Evolutionary conservation across 2,797 vertebrate species (phyloP).

Genomic region (Protonibea diacanthus): DNA sequence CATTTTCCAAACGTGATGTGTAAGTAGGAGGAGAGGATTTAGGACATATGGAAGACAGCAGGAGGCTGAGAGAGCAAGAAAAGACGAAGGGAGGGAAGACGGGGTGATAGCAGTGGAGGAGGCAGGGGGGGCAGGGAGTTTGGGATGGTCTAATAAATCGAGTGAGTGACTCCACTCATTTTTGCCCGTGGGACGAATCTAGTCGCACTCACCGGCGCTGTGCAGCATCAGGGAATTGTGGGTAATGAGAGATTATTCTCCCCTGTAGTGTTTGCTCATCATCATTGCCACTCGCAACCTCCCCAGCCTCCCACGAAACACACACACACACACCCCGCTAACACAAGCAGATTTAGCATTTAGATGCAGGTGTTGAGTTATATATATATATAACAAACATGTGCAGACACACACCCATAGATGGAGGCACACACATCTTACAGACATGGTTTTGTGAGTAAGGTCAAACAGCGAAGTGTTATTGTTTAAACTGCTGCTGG

Average conservation of each 20-base stretch:
- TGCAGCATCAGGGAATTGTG: slow-evolving; percentile 76
- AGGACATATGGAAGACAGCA: slow-evolving; percentile 72
- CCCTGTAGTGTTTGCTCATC: slow-evolving; percentile 84
- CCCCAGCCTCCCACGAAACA: slow-evolving; percentile 45
- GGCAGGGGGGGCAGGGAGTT: slow-evolving; percentile 61
- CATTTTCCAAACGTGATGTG: slow-evolving; percentile 23
- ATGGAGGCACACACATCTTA: slow-evolving; percentile 1
- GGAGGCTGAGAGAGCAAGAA: slow-evolving; percentile 46
- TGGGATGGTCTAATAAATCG: slow-evolving; percentile 83
- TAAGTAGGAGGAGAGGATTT: not conserved
- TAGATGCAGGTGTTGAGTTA: slow-evolving; percentile 52
- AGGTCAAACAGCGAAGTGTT: slow-evolving; percentile 71
- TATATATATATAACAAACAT: slow-evolving; percentile 11
- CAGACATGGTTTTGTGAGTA: slow-evolving; percentile 55
- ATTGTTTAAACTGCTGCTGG: slow-evolving; percentile 80
- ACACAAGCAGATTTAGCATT: slow-evolving; percentile 49
- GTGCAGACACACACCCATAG: slow-evolving; percentile 10
- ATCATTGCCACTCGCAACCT: slow-evolving; percentile 60
- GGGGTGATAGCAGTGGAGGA: slow-evolving; percentile 63
- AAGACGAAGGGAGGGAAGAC: slow-evolving; percentile 36
- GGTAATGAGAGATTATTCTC: slow-evolving; percentile 87
- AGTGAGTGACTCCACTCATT: slow-evolving; percentile 83
- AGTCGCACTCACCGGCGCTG: slow-evolving; percentile 64
- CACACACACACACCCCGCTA: not conserved
- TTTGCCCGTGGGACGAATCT: slow-evolving; percentile 84